These are phyloP conservation scores for Drosophila kanekoi DNA, from an alignment of 2,888 invertebrate species.

Conservation along the genomic window DNA sequence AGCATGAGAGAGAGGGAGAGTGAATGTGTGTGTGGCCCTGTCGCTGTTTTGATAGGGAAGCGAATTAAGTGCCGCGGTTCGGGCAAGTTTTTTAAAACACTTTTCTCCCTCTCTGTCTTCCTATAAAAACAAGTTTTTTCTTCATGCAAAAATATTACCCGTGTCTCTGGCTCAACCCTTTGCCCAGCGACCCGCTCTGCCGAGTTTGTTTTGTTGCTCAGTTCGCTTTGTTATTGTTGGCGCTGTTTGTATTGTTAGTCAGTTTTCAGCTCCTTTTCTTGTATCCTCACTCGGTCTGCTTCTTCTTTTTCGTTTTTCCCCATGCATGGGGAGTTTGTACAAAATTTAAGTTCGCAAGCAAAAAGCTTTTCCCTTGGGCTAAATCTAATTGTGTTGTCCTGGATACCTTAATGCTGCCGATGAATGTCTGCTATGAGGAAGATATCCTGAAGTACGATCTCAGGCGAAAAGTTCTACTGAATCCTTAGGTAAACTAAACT, in stretches of 20 bases:
- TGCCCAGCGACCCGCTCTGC: background rate
- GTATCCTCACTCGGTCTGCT: slow-evolving; percentile 10
- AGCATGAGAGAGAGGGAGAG: background rate
- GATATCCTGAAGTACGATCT: too few species aligned
- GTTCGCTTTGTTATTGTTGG: slow-evolving; percentile 58
- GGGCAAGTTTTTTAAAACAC: slow-evolving; percentile 47
- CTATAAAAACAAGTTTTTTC: slow-evolving; percentile 38
- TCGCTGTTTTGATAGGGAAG: slow-evolving; percentile 72
- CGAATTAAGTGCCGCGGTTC: slow-evolving; percentile 74
- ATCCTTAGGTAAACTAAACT: too few species aligned
- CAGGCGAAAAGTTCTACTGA: too few species aligned
- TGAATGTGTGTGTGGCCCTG: slow-evolving; percentile 29
- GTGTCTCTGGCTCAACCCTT: slow-evolving; percentile 30
- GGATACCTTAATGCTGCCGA: slow-evolving; percentile 38
- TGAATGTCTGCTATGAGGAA: too few species aligned
- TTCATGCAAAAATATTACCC: slow-evolving; percentile 29
- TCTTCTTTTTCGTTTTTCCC: background rate
- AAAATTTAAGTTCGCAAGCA: slow-evolving; percentile 27
- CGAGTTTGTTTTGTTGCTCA: slow-evolving; percentile 38
- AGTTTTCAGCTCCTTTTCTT: slow-evolving; percentile 56
- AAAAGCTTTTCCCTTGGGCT: slow-evolving; percentile 20
- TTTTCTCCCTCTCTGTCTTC: background rate
- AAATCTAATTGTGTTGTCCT: slow-evolving; percentile 33
- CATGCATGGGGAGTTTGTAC: slow-evolving; percentile 8
- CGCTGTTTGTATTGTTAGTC: slow-evolving; percentile 57